Evolutionary conservation across 2,797 vertebrate genomes (phyloP).

Genomic region (Argyrosomus regius): DNA sequence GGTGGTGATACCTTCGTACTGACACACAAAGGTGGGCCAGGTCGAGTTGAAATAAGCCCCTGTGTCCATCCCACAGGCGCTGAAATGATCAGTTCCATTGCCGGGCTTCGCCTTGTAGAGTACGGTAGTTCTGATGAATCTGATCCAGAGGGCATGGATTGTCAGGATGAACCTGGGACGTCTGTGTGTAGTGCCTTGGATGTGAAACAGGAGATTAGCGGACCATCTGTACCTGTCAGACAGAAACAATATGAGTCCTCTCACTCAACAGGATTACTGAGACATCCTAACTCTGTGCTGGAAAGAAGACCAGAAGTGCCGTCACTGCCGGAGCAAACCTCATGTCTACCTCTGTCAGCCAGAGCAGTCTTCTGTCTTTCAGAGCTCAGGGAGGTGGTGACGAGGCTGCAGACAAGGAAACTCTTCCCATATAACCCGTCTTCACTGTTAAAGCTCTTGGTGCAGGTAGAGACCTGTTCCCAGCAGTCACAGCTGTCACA

Average conservation of each 20-base stretch:
- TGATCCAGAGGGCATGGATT: constrained; percentile 79
- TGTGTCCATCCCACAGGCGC: background rate
- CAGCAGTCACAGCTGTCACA: background rate
- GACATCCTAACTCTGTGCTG: background rate
- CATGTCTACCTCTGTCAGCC: background rate
- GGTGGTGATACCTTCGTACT: fast-evolving
- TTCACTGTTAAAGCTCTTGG: constrained; percentile 91
- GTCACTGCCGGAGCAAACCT: background rate
- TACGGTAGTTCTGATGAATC: constrained; percentile 93
- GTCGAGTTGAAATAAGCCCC: background rate
- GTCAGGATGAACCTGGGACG: background rate
- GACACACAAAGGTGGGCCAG: background rate
- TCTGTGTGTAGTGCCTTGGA: background rate
- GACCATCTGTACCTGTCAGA: background rate
- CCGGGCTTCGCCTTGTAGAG: constrained; percentile 83
- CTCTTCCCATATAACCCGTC: constrained; percentile 95
- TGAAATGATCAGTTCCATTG: background rate
- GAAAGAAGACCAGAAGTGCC: background rate
- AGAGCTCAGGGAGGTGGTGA: constrained; percentile 86
- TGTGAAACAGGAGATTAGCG: background rate
- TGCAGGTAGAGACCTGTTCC: constrained; percentile 63
- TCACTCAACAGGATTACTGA: background rate
- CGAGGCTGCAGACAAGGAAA: constrained; percentile 86
- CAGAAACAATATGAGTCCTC: background rate
- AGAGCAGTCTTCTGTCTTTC: constrained; percentile 83